Evolutionary conservation across 2,888 invertebrate genomes (phyloP).

Genomic region (Pseudococcus viburni): DNA sequence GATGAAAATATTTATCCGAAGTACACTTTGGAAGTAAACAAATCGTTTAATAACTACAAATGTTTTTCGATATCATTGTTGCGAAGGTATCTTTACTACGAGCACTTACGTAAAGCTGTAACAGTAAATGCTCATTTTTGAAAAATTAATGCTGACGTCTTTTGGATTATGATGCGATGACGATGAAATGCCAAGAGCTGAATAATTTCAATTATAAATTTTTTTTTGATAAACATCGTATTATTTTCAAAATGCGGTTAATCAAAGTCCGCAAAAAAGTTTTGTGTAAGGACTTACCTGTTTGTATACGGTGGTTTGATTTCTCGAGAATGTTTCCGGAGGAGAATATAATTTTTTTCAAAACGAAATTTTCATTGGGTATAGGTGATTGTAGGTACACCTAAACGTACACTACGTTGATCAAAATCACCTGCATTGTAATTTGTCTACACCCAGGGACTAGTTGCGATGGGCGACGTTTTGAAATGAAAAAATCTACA

Average conservation of each 20-base stretch:
- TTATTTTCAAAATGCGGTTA: background rate
- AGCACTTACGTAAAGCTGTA: background rate
- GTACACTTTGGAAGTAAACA: slow-evolving; percentile 54
- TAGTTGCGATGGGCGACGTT: too few species aligned
- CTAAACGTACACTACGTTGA: too few species aligned
- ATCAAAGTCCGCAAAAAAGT: background rate
- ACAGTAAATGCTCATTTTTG: background rate
- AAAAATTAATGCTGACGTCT: background rate
- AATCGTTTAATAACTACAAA: slow-evolving; percentile 18
- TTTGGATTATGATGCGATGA: background rate
- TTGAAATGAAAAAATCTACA: too few species aligned
- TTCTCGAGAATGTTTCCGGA: too few species aligned
- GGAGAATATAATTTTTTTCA: too few species aligned
- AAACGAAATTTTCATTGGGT: too few species aligned
- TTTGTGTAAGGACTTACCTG: too few species aligned
- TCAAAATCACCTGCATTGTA: too few species aligned
- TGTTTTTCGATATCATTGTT: background rate
- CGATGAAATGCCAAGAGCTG: background rate
- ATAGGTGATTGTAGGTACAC: too few species aligned
- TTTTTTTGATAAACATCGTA: background rate
- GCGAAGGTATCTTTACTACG: background rate
- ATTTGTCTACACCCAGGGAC: too few species aligned
- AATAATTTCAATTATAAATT: background rate
- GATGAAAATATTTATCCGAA: slow-evolving; percentile 20
- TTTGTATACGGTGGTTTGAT: too few species aligned